These are phyloP conservation scores for Patiria miniata DNA, from an alignment of 35 echinoderm and acorn worm genomes.

Conservation along the genomic window DNA sequence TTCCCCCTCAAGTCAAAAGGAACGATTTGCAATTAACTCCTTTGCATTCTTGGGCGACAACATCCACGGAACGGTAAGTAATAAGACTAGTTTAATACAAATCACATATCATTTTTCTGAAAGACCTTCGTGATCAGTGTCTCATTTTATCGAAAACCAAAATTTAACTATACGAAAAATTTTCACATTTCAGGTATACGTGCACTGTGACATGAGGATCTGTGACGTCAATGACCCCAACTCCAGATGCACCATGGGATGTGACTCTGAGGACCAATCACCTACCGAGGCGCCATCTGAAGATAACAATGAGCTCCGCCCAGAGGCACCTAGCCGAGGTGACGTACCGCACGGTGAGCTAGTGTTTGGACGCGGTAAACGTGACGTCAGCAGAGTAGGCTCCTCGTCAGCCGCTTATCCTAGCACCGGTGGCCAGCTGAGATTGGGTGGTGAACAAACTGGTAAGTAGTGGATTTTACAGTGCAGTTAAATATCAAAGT, in stretches of 20 bases:
- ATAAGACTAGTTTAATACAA: not conserved
- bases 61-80: constrained; percentile 40
- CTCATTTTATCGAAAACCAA: not conserved
- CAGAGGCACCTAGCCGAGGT: not conserved
- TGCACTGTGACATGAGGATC: constrained; percentile 40
- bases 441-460: not conserved
- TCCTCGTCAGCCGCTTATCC: constrained; percentile 8
- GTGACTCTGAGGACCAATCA: not conserved
- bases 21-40: constrained; percentile 20
- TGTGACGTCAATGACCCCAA: constrained; percentile 34
- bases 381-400: constrained; percentile 18
- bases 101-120: not conserved
- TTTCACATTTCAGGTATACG: constrained; percentile 2
- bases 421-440: constrained; percentile 12
- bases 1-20: not conserved
- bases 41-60: constrained; percentile 42
- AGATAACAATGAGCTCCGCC: not conserved
- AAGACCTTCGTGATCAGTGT: not conserved
- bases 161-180: not conserved
- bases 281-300: not conserved
- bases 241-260: constrained; percentile 37
- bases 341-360: not conserved
- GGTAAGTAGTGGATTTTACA: no score
- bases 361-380: not conserved
- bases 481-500: no score